Percentiles rank a stretch among this genome's conserved stretches.
Evolutionary conservation across 2,888 invertebrate genomes (phyloP).

Genomic region (Pherbina coryleti): DNA sequence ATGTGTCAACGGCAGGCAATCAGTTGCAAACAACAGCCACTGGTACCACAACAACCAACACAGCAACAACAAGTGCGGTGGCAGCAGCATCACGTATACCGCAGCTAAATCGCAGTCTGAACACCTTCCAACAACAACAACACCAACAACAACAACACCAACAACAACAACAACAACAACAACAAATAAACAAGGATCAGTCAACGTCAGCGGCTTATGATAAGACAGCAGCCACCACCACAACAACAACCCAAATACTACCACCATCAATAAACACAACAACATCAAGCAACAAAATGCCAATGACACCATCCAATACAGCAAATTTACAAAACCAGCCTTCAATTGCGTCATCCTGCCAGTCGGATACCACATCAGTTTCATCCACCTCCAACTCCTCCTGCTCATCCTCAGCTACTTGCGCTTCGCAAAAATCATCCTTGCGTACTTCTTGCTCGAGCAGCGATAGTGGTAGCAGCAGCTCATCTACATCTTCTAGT

Average conservation of each 20-base stretch:
- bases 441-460: slow-evolving; percentile 35
- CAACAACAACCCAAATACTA: slow-evolving; percentile 34
- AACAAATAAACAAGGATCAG: slow-evolving; percentile 29
- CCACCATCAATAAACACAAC: slow-evolving; percentile 40
- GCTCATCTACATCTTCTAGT: slow-evolving; percentile 57
- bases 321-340: slow-evolving; percentile 2
- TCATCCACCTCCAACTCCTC: slow-evolving; percentile 45
- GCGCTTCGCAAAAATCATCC: slow-evolving; percentile 1
- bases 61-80: slow-evolving; percentile 30
- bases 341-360: slow-evolving; percentile 18
- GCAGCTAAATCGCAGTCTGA: slow-evolving; percentile 56
- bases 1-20: slow-evolving; percentile 43
- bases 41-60: slow-evolving; percentile 38
- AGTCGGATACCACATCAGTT: slow-evolving; percentile 21
- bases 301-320: slow-evolving; percentile 29
- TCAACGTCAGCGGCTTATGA: slow-evolving; percentile 30
- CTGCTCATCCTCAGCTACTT: slow-evolving; percentile 37
- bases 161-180: slow-evolving; percentile 44
- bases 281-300: slow-evolving; percentile 19
- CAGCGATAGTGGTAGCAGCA: slow-evolving; percentile 44
- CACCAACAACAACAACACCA: too few relatives aligned
- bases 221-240: slow-evolving; percentile 18
- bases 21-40: slow-evolving; percentile 50
- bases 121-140: slow-evolving; percentile 38
- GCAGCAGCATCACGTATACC: slow-evolving; percentile 57